A percentile compares a stretch with the other conserved stretches of the same genome.
Conservation (phyloP, 2,113 vertebrate genomes). For the Cinclus mexicanus region DNA sequence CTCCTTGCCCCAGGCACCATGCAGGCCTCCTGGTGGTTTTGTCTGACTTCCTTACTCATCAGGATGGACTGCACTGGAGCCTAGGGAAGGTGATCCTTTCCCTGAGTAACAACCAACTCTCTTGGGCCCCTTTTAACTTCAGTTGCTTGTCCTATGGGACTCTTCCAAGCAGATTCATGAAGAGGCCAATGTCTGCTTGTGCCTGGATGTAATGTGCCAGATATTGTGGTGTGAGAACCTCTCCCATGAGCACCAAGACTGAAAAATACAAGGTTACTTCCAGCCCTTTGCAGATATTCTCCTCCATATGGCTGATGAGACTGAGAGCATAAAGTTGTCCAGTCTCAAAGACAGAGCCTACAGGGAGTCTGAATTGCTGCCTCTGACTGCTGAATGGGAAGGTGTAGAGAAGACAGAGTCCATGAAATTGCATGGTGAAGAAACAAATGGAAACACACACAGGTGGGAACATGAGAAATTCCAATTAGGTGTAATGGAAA, state of each 20-base stretch:
- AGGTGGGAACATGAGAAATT: background rate
- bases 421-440: background rate
- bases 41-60: background rate
- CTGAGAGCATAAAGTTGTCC: background rate
- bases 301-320: background rate
- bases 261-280: background rate
- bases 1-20: background rate
- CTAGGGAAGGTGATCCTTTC: background rate
- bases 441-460: background rate
- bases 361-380: background rate
- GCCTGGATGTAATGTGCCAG: background rate
- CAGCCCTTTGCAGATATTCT: background rate
- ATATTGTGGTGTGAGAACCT: background rate
- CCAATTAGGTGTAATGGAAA: background rate
- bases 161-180: background rate
- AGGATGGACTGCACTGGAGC: background rate
- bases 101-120: background rate
- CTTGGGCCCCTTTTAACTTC: background rate
- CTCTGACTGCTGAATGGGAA: background rate
- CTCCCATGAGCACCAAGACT: background rate
- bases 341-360: background rate
- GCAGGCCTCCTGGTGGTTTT: background rate
- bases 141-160: background rate
- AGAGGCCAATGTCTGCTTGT: background rate
- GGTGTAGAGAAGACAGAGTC: background rate